Percentiles rank a stretch among this genome's conserved stretches.
Conservation (phyloP, 2,797 vertebrate species). For the Arnoldichthys spilopterus region DNA sequence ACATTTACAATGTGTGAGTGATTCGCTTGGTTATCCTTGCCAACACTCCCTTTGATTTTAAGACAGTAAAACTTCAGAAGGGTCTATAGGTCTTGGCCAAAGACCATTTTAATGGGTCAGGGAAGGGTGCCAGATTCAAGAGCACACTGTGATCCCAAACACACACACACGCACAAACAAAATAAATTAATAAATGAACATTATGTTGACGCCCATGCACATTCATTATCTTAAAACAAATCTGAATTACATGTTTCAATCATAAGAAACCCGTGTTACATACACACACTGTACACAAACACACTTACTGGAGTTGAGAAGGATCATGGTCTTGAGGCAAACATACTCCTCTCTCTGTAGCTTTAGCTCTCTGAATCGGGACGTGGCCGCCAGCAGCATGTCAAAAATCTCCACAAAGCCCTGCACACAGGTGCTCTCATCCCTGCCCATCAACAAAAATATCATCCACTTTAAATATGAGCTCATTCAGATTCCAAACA, state of each 20-base stretch:
- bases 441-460: constrained; percentile 74
- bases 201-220: background rate
- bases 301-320: constrained; percentile 98
- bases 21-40: constrained; percentile 43
- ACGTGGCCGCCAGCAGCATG: constrained; percentile 94
- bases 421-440: constrained; percentile 94
- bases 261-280: background rate
- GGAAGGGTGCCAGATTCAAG: background rate
- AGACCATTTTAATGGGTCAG: constrained; percentile 16
- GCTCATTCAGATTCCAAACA: background rate
- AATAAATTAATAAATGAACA: background rate
- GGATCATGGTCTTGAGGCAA: constrained; percentile 98
- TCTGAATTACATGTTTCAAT: background rate
- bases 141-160: constrained; percentile 20
- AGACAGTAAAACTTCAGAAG: constrained; percentile 30
- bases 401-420: constrained; percentile 97
- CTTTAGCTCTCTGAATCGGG: constrained; percentile 92
- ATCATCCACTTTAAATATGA: constrained; percentile 39
- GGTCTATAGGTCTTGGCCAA: constrained; percentile 7
- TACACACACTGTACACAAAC: background rate
- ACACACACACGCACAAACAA: constrained; percentile 11
- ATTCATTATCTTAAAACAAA: background rate
- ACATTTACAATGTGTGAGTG: constrained; percentile 44
- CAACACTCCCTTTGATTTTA: constrained; percentile 49
- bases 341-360: constrained; percentile 95